Base-by-base conservation (phyloP, 1,140 invertebrate species). In the Drosophila lowei region DNA sequence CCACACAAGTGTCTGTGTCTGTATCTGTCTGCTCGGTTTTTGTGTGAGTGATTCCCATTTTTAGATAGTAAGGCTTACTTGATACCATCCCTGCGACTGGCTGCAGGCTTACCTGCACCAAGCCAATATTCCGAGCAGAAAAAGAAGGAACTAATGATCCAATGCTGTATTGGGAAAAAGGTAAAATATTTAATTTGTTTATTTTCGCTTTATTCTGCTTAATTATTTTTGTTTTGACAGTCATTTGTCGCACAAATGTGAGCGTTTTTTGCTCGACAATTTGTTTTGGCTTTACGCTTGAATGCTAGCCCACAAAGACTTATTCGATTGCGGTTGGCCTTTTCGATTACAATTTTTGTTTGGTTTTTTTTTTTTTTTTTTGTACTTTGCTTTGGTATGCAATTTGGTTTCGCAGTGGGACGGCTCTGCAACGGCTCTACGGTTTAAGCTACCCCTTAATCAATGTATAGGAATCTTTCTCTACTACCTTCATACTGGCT, bases 61-160 rank as follows among this genome's bases (percentile, higher is more conserved):
- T 64, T 72, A 66, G 72, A 74, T 79, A 83, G 70, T 74, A 56
- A 62, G 63, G 47, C 72, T 75, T 74, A 66, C 71, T 75, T 79
- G 47, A 62, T 44, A 43, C 72, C 72, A 50, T 64, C 52, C 25
- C 46, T 80, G 30, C 41, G 54, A 65, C 6, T 65, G 50, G 56
- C 57, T 41, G 23, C 52, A 44, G 53, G 65, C 56, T 54, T 49
- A 41, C 57, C 53, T 80, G 62, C 64, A 73, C 56, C 49, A 49
- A 72, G 44, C 3, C 44, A 49, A 41, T 15, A 55, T 49, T 41
- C 55, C 25, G 44, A 13, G 13, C 9, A 38, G 11, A 57, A 34
- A 47, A 42, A 56, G n/a, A 48, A 58, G n/a, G 30, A 6, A 16
- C 34, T 13, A 5, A 3, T 38, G 34, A 58, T 48, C 42, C 28